Evolutionary conservation across 2,113 vertebrate species (phyloP).

Genomic region (Phylloscopus trochiloides): DNA sequence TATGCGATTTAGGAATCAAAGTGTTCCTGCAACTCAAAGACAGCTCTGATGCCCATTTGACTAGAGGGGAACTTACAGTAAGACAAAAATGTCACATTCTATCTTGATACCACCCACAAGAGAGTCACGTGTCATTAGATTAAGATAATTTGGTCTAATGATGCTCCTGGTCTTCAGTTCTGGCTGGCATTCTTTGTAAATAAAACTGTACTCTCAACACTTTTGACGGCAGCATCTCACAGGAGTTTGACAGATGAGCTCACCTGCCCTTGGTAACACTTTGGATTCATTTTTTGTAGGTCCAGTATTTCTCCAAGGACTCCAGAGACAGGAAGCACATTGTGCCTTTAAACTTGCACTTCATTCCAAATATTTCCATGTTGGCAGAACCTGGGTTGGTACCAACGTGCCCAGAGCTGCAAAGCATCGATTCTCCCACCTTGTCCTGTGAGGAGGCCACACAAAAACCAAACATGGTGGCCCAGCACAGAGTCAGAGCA

Average conservation of each 20-base stretch:
- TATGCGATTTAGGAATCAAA: constrained; percentile 62
- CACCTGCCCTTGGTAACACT: not conserved
- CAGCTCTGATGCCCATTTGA: constrained; percentile 16
- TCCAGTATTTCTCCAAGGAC: not conserved
- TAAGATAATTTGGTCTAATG: not conserved
- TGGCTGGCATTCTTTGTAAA: not conserved
- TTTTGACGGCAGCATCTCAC: not conserved
- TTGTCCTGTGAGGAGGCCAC: not conserved
- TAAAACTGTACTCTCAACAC: not conserved
- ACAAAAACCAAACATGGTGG: not conserved
- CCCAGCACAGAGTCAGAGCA: not conserved
- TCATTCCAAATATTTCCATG: not conserved
- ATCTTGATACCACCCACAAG: not conserved
- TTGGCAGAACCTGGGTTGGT: not conserved
- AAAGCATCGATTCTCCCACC: not conserved
- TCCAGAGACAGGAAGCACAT: not conserved
- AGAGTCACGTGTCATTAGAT: not conserved
- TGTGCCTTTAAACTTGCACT: not conserved
- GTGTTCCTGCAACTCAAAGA: constrained; percentile 6
- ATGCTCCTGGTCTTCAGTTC: not conserved
- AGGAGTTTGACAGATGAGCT: not conserved
- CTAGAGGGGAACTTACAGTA: not conserved
- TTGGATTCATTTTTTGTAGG: not conserved
- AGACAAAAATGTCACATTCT: constrained; percentile 5
- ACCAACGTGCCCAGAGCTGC: not conserved